Percentiles rank a stretch among this genome's conserved stretches.
These are phyloP conservation scores for Thermophis baileyi DNA, from an alignment of 2,113 vertebrate genomes.

Conservation along the genomic window DNA sequence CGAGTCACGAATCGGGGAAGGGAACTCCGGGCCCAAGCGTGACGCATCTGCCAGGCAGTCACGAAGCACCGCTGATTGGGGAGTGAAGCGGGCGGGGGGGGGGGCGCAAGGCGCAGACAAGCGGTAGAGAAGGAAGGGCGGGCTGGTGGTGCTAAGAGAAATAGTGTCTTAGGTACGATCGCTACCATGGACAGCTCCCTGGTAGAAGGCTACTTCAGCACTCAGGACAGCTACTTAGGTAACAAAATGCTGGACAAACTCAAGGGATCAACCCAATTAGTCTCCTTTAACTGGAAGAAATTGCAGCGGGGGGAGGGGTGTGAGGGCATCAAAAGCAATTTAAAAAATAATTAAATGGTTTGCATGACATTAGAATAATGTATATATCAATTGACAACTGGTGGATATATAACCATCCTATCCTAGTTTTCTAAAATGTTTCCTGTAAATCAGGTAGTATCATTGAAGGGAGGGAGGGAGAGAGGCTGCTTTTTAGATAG, in stretches of 20 bases:
- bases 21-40: conserved; percentile 35
- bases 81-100: neutral
- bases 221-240: neutral
- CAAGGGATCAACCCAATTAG: neutral
- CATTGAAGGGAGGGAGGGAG: neutral
- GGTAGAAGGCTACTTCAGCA: neutral
- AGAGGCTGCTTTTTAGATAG: neutral
- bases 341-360: neutral
- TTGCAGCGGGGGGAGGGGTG: neutral
- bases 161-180: conserved; percentile 1
- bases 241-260: neutral
- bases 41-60: conserved; percentile 35
- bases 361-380: neutral
- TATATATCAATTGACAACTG: neutral
- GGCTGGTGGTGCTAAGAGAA: conserved; percentile 4
- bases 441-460: neutral
- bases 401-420: neutral
- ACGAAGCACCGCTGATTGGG: conserved; percentile 31
- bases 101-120: neutral
- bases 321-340: neutral
- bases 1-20: conserved; percentile 35
- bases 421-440: neutral
- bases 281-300: neutral
- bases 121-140: neutral
- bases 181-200: conserved; percentile 6